Conservation (phyloP, 1,140 invertebrate genomes). For the Cotesia chilonis region DNA sequence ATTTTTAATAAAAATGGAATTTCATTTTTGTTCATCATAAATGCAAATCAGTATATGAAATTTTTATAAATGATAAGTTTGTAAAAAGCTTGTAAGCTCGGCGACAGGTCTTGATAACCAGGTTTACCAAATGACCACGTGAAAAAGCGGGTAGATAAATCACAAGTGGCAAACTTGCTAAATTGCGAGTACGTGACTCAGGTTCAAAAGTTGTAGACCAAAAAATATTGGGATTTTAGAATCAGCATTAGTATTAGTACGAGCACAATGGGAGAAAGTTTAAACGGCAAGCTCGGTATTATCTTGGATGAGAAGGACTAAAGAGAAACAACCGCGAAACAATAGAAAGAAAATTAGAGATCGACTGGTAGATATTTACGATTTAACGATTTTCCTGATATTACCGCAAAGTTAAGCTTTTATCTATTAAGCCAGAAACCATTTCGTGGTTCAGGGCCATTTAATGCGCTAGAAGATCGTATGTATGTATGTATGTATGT, state of each 20-base stretch:
- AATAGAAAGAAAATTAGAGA: conserved; percentile 3
- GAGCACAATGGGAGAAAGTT: background rate
- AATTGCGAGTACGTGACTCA: background rate
- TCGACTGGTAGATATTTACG: too few species aligned
- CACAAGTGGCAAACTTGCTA: background rate
- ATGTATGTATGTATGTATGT: too few species aligned
- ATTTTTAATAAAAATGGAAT: too few species aligned
- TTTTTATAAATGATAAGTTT: too few species aligned
- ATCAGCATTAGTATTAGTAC: background rate
- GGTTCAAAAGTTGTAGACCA: background rate
- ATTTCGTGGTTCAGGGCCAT: background rate
- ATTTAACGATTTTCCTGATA: too few species aligned
- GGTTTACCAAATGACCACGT: background rate
- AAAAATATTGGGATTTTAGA: background rate
- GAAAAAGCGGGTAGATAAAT: conserved; percentile 4
- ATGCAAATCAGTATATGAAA: too few species aligned
- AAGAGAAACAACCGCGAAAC: conserved; percentile 4
- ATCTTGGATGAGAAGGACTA: background rate
- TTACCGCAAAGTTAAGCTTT: too few species aligned
- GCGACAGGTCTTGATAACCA: conserved; percentile 3
- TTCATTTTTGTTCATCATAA: too few species aligned
- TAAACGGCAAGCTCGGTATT: conserved; percentile 3
- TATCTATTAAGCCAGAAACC: too few species aligned
- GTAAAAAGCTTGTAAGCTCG: too few species aligned
- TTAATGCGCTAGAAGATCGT: background rate